phyloP scores from a whole-genome alignment of 2,113 vertebrate genomes.

The Merops nubicus region DNA sequence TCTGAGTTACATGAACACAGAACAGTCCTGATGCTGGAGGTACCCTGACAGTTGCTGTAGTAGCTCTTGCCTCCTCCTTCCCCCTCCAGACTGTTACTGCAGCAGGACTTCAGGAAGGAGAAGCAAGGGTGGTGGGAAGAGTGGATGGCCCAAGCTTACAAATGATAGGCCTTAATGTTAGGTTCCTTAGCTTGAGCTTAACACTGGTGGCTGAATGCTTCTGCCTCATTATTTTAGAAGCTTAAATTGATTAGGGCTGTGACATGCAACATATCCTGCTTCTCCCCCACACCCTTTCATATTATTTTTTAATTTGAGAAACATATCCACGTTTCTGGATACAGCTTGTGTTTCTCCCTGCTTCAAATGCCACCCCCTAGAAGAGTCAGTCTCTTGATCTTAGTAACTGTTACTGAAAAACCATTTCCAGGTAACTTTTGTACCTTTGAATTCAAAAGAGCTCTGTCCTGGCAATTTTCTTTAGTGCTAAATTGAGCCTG shows the following conservation, averaged over 20 bases:
- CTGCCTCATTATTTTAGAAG: background rate
- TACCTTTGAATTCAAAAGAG: background rate
- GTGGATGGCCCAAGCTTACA: background rate
- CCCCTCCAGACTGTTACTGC: background rate
- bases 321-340: background rate
- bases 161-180: background rate
- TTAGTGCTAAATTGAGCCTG: background rate
- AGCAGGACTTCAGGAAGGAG: background rate
- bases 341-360: background rate
- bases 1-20: background rate
- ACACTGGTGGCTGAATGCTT: background rate
- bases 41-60: background rate
- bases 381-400: background rate
- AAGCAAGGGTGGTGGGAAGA: background rate
- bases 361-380: background rate
- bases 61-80: background rate
- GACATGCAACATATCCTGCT: background rate
- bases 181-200: background rate
- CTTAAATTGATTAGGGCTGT: background rate
- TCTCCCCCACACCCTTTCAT: fast-evolving
- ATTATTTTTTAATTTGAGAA: background rate
- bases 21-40: background rate
- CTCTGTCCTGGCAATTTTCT: background rate
- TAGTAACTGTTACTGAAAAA: background rate
- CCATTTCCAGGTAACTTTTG: background rate